These are phyloP conservation scores for Pocota personata DNA, from an alignment of 2,888 invertebrate species.

Conservation along the genomic window DNA sequence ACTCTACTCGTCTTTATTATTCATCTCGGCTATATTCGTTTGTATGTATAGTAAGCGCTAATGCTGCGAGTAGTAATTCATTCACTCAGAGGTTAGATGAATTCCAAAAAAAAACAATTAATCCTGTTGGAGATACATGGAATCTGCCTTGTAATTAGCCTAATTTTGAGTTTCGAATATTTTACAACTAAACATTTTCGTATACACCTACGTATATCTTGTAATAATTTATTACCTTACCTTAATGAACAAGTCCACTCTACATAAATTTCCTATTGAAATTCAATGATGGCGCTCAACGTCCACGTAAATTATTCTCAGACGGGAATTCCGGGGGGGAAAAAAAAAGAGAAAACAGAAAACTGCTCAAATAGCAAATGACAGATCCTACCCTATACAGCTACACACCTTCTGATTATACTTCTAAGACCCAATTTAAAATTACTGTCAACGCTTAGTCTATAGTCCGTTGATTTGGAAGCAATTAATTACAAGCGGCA, in stretches of 20 bases:
- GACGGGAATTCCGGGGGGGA: conserved; percentile 44
- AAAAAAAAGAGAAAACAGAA: conserved; percentile 8
- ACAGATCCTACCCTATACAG: conserved; percentile 5
- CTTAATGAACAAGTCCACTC: conserved; percentile 39
- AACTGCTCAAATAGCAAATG: conserved; percentile 35
- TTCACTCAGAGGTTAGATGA: no score
- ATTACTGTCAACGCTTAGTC: conserved; percentile 69
- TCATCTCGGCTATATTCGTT: no score
- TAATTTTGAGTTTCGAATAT: conserved; percentile 18
- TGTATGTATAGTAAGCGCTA: no score
- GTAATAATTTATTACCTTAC: conserved; percentile 46
- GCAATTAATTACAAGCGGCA: conserved; percentile 69
- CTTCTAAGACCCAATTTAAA: conserved; percentile 50
- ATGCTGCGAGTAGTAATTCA: no score
- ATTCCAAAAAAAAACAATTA: background rate
- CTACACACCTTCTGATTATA: conserved; percentile 29
- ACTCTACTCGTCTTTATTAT: no score
- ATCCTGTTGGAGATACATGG: background rate
- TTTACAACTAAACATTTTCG: conserved; percentile 10
- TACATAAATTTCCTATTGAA: conserved; percentile 57
- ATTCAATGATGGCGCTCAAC: conserved; percentile 51
- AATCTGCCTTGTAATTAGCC: conserved; percentile 35
- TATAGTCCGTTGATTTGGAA: conserved; percentile 69
- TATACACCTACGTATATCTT: conserved; percentile 2
- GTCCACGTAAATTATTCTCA: conserved; percentile 62